These are phyloP conservation scores for Apodemia duryi DNA, from an alignment of 2,888 invertebrate species.

Conservation along the genomic window DNA sequence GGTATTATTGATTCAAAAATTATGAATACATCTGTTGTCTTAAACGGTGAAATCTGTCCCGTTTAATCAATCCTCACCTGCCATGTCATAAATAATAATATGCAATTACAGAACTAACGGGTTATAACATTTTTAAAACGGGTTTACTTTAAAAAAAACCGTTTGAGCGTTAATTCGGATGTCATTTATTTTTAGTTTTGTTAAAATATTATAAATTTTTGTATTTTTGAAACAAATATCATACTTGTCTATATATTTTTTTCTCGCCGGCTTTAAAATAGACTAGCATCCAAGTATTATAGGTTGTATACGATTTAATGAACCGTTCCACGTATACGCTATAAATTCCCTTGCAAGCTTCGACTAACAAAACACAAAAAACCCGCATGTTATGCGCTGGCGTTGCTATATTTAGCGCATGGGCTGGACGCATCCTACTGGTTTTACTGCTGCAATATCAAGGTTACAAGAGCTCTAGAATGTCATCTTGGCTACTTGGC, in stretches of 20 bases:
- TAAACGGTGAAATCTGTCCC: too few species aligned
- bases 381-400: slow-evolving; percentile 58
- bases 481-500: slow-evolving; percentile 56
- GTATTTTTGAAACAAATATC: not conserved
- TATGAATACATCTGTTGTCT: too few species aligned
- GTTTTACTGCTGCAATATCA: slow-evolving; percentile 67
- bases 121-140: too few species aligned
- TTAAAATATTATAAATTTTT: too few species aligned
- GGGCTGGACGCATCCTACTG: slow-evolving; percentile 69
- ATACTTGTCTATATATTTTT: not conserved
- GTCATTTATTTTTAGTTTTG: too few species aligned
- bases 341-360: slow-evolving; percentile 57
- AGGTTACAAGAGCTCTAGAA: slow-evolving; percentile 60
- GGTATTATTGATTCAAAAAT: too few species aligned
- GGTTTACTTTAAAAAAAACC: too few species aligned
- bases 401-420: slow-evolving; percentile 64
- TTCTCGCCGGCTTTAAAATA: not conserved
- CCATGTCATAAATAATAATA: too few species aligned
- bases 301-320: slow-evolving; percentile 57
- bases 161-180: too few species aligned
- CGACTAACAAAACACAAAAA: slow-evolving; percentile 59
- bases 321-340: slow-evolving; percentile 48
- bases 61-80: too few species aligned
- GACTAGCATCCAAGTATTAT: slow-evolving; percentile 7
- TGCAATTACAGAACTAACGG: too few species aligned